These are phyloP conservation scores for Mormyrus lacerda DNA, from an alignment of 2,113 vertebrate genomes.

Conservation along the genomic window DNA sequence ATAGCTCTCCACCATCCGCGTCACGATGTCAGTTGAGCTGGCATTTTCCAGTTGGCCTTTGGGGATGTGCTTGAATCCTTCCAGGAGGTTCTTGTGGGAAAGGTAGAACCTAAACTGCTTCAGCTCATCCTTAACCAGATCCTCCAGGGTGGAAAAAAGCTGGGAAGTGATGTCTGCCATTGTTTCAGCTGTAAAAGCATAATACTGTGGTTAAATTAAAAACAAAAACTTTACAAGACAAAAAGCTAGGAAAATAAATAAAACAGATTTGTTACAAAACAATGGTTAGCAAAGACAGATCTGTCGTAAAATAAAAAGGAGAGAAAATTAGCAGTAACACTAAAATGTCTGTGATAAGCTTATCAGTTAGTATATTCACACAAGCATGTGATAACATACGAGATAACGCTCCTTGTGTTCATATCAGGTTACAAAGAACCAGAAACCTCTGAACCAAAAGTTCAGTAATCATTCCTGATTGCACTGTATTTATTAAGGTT, in stretches of 20 bases:
- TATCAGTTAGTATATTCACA: background rate
- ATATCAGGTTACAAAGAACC: background rate
- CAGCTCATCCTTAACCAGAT: constrained; percentile 8
- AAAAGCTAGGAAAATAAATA: background rate
- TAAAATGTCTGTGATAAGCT: background rate
- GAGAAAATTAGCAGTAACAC: background rate
- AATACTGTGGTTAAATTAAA: background rate
- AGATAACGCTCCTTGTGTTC: background rate
- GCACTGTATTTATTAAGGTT: background rate
- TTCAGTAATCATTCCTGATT: background rate
- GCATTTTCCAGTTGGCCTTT: constrained; percentile 9
- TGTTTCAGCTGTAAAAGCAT: background rate
- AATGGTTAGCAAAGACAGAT: background rate
- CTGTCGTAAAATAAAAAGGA: background rate
- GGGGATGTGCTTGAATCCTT: background rate
- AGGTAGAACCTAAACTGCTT: background rate
- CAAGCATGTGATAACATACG: background rate
- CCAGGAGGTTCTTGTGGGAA: constrained; percentile 14
- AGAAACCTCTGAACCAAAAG: background rate
- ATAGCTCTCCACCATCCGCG: background rate
- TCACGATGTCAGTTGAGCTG: background rate
- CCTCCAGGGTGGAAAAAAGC: constrained; percentile 1
- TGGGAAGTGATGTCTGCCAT: background rate
- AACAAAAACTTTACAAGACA: background rate
- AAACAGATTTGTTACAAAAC: background rate